These are phyloP conservation scores for Ditylenchus weischeri DNA, from an alignment of 2,888 invertebrate genomes.

Conservation along the genomic window DNA sequence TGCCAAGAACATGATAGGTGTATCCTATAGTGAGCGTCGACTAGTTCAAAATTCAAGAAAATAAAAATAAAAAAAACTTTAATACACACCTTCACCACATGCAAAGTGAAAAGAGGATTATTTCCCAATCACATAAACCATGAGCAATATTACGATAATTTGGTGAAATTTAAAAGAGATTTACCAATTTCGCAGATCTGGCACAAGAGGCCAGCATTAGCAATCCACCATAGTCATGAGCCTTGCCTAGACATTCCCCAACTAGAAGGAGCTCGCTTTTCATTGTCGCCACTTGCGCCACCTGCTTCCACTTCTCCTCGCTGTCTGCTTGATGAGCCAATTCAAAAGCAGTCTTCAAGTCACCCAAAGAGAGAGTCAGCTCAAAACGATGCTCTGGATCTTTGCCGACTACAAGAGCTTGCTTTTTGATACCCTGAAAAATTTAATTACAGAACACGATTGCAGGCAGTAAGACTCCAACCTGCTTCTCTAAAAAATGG, in stretches of 20 bases:
- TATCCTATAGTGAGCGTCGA: too few relatives aligned
- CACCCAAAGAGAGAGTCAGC: conserved; percentile 82
- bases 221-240: conserved; percentile 88
- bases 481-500: conserved; percentile 91
- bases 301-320: conserved; percentile 86
- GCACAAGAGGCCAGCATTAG: conserved; percentile 80
- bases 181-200: conserved; percentile 63
- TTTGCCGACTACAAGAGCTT: conserved; percentile 92
- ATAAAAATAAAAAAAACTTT: too few relatives aligned
- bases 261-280: conserved; percentile 75
- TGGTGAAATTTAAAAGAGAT: background rate
- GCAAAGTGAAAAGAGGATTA: conserved; percentile 1
- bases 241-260: conserved; percentile 87
- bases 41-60: too few relatives aligned
- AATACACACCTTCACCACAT: too few relatives aligned
- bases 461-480: background rate
- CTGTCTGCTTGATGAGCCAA: conserved; percentile 80
- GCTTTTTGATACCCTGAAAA: conserved; percentile 86
- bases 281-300: conserved; percentile 51
- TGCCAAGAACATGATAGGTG: too few relatives aligned
- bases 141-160: background rate
- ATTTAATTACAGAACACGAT: background rate
- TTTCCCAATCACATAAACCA: conserved; percentile 7
- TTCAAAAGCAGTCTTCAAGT: conserved; percentile 76
- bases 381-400: conserved; percentile 98